These are phyloP conservation scores for Hybos culiciformis DNA, from an alignment of 2,888 invertebrate species.

Conservation along the genomic window DNA sequence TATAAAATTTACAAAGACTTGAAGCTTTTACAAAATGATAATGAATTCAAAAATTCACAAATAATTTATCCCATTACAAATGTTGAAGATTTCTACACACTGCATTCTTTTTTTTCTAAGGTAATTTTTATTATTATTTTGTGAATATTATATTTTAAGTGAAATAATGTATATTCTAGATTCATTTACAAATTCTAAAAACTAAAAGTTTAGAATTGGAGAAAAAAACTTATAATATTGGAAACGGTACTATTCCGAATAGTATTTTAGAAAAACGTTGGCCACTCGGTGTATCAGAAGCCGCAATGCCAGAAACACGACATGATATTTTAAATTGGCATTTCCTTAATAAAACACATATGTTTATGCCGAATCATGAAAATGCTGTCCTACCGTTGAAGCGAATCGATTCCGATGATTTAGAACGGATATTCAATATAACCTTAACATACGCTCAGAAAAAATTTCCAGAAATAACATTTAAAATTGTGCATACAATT, in stretches of 20 bases:
- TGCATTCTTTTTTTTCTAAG: conserved; percentile 59
- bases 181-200: conserved; percentile 36
- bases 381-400: conserved; percentile 50
- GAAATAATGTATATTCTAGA: too few species aligned
- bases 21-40: conserved; percentile 28
- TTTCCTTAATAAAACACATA: conserved; percentile 71
- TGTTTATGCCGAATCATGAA: conserved; percentile 69
- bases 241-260: conserved; percentile 39
- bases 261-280: conserved; percentile 45
- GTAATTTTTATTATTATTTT: conserved; percentile 32
- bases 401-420: conserved; percentile 53
- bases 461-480: conserved; percentile 34
- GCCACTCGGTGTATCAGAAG: conserved; percentile 60
- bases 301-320: conserved; percentile 53
- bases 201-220: conserved; percentile 28
- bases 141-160: neutral
- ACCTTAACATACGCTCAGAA: conserved; percentile 39
- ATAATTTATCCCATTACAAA: conserved; percentile 51
- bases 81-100: conserved; percentile 48
- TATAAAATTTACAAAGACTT: conserved; percentile 38
- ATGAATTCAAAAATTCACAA: conserved; percentile 42
- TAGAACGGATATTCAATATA: conserved; percentile 42
- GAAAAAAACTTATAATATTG: conserved; percentile 31
- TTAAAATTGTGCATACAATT: conserved; percentile 47
- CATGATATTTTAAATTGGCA: conserved; percentile 79